Evolutionary conservation across 1,140 invertebrate species (phyloP).

Genomic region (Drosophila nigrodunni): DNA sequence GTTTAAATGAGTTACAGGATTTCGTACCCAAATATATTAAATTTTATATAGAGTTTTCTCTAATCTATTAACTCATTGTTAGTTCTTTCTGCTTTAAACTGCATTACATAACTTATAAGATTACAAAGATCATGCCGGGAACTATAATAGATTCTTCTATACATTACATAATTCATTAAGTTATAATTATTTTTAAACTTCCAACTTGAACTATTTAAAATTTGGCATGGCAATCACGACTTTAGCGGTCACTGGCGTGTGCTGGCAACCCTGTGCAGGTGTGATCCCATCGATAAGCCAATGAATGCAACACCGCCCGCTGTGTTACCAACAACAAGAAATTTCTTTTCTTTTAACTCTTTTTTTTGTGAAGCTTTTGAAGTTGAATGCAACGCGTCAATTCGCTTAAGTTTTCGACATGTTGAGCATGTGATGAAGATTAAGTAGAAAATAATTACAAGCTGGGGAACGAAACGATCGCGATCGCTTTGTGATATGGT

Average conservation of each 20-base stretch:
- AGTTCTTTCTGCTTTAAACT: too few relatives aligned
- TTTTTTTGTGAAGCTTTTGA: conserved; percentile 3
- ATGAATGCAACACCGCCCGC: conserved; percentile 27
- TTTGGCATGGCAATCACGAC: conserved; percentile 1
- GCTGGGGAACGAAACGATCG: conserved; percentile 42
- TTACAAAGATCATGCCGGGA: too few relatives aligned
- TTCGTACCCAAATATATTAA: too few relatives aligned
- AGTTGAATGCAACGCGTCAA: conserved; percentile 62
- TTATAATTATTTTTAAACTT: background rate
- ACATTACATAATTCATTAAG: background rate
- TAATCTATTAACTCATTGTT: too few relatives aligned
- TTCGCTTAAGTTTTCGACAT: conserved; percentile 81
- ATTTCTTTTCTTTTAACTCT: conserved; percentile 3
- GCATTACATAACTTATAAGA: background rate
- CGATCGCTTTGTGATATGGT: conserved; percentile 68
- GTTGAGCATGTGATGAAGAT: conserved; percentile 81
- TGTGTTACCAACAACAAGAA: conserved; percentile 12
- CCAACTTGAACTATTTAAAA: background rate
- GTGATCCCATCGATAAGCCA: conserved; percentile 20
- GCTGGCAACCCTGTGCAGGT: conserved; percentile 15
- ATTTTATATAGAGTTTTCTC: too few relatives aligned
- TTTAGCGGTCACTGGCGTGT: background rate
- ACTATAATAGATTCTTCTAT: too few relatives aligned
- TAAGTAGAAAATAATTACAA: conserved; percentile 83
- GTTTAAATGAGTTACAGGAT: background rate